A percentile compares a stretch with the other conserved stretches of the same genome.
Conservation (phyloP, 2,888 invertebrate genomes). For the Tetramorium bicarinatum region DNA sequence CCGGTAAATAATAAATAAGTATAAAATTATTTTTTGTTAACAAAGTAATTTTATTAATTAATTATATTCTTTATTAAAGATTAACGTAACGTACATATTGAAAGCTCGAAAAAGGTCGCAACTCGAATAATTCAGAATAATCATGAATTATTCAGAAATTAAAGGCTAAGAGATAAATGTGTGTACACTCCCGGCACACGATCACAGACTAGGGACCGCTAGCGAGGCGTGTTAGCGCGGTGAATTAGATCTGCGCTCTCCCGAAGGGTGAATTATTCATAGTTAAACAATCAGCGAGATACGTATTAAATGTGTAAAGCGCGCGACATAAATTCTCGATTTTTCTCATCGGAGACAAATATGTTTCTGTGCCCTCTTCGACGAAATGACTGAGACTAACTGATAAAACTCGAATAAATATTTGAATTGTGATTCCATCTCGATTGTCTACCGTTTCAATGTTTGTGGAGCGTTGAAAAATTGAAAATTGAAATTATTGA, state of each 20-base stretch:
- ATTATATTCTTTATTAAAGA: too few species aligned
- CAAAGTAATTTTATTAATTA: too few species aligned
- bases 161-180: conserved; percentile 5
- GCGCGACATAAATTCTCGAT: not conserved
- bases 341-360: not conserved
- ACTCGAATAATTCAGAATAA: too few species aligned
- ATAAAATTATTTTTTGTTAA: too few species aligned
- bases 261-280: conserved; percentile 62
- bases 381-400: not conserved
- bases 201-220: not conserved
- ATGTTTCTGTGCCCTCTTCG: not conserved
- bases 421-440: not conserved
- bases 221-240: not conserved
- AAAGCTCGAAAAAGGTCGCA: too few species aligned
- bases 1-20: too few species aligned
- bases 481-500: not conserved
- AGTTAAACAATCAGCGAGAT: conserved; percentile 48
- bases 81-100: too few species aligned
- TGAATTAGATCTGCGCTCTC: not conserved
- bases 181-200: not conserved
- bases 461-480: not conserved
- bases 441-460: not conserved
- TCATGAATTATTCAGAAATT: not conserved
- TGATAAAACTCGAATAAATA: conserved; percentile 8
- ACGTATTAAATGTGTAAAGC: conserved; percentile 11